These are phyloP conservation scores for Ganaspis sp. DNA, from an alignment of 1,140 invertebrate genomes.

Conservation along the genomic window DNA sequence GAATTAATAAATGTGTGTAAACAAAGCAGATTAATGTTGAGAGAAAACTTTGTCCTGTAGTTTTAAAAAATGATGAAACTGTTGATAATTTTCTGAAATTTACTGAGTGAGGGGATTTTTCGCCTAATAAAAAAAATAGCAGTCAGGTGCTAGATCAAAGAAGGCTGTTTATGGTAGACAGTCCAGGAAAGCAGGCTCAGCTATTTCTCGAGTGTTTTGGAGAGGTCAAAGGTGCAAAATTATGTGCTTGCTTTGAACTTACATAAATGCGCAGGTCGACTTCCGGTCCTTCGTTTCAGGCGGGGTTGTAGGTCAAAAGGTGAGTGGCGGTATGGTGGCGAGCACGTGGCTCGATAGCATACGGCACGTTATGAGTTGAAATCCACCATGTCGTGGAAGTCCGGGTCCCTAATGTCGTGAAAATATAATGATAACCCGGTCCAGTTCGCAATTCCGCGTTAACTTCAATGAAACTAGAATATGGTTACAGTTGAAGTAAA, in stretches of 20 bases:
- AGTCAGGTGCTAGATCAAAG: background rate
- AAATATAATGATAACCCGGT: slow-evolving; percentile 60
- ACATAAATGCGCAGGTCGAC: slow-evolving; percentile 49
- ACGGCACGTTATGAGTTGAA: slow-evolving; percentile 32
- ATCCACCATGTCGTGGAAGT: slow-evolving; percentile 51
- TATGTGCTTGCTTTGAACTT: slow-evolving; percentile 53
- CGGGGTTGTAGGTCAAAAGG: slow-evolving; percentile 61
- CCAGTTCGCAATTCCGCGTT: slow-evolving; percentile 55
- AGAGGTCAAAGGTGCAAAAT: slow-evolving; percentile 32
- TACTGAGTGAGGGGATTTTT: background rate
- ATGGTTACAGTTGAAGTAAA: slow-evolving; percentile 36
- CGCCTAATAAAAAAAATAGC: background rate
- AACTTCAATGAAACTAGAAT: slow-evolving; percentile 61
- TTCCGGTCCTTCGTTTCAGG: slow-evolving; percentile 37
- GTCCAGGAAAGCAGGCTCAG: background rate
- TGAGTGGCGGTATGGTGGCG: slow-evolving; percentile 51
- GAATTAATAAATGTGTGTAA: no score
- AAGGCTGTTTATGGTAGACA: background rate
- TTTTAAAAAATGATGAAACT: no score
- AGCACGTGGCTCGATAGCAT: slow-evolving; percentile 34
- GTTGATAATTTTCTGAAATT: background rate
- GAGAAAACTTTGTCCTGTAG: no score
- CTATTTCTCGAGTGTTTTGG: slow-evolving; percentile 10
- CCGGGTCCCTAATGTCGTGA: slow-evolving; percentile 57
- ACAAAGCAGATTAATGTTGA: no score